phyloP scores from a whole-genome alignment of 2,113 vertebrate genomes.

The Oenanthe oenanthe region DNA sequence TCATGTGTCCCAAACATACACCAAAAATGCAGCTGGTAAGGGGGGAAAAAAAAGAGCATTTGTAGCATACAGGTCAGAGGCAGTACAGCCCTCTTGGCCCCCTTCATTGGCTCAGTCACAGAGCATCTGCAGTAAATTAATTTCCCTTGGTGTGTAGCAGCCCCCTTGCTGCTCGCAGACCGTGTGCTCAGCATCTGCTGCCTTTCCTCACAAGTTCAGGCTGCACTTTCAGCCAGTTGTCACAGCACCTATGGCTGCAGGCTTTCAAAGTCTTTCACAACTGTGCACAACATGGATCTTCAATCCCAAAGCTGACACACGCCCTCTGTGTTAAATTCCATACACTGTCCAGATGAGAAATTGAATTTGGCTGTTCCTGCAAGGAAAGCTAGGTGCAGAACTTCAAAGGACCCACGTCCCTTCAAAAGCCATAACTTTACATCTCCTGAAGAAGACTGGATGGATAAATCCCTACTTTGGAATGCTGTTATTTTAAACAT shows the following conservation, averaged over 20 bases:
- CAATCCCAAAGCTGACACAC: background rate
- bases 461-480: background rate
- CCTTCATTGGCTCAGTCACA: background rate
- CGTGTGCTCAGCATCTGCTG: background rate
- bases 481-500: background rate
- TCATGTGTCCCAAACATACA: background rate
- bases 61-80: background rate
- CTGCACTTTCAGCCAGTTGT: background rate
- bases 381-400: background rate
- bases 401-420: background rate
- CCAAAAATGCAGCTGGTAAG: background rate
- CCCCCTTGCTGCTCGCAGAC: background rate
- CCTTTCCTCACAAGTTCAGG: background rate
- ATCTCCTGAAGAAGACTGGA: background rate
- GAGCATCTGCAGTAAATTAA: slow-evolving; percentile 34
- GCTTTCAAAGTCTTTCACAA: background rate
- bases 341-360: background rate
- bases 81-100: background rate
- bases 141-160: background rate
- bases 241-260: background rate
- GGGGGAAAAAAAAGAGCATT: background rate
- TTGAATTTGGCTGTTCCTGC: background rate
- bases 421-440: background rate
- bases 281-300: slow-evolving; percentile 3
- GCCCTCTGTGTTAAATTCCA: background rate